phyloP scores from a whole-genome alignment of 2,113 vertebrate genomes.

The Ranitomeya variabilis region DNA sequence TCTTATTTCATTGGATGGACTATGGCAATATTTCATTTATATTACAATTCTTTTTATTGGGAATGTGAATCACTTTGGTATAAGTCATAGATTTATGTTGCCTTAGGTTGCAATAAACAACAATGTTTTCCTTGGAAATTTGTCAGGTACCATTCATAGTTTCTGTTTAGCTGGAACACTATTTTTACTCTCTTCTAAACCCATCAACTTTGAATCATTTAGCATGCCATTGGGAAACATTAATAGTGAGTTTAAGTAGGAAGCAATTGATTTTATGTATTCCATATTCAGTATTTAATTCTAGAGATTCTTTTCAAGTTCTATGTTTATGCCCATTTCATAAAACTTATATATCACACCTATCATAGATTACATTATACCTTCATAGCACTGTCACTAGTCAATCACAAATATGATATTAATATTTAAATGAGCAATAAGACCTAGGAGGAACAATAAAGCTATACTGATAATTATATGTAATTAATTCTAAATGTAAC shows the following conservation, averaged over 20 bases:
- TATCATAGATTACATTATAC: too few relatives aligned
- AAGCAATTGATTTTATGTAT: neutral
- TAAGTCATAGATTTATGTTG: slow-evolving; percentile 4
- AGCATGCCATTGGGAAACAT: slow-evolving; percentile 6
- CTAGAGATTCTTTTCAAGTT: neutral
- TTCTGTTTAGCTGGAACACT: neutral
- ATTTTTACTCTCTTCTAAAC: neutral
- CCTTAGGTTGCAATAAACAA: neutral
- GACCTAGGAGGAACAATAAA: too few relatives aligned
- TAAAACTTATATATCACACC: too few relatives aligned
- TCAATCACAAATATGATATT: too few relatives aligned
- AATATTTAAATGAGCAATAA: too few relatives aligned
- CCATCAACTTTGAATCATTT: neutral
- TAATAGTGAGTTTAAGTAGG: neutral
- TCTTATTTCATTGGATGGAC: neutral
- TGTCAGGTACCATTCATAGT: neutral
- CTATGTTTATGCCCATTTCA: too few relatives aligned
- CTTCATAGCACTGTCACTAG: too few relatives aligned
- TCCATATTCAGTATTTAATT: neutral
- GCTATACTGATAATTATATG: too few relatives aligned
- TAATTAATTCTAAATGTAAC: too few relatives aligned
- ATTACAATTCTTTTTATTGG: neutral
- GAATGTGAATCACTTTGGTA: neutral
- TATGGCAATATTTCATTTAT: neutral
- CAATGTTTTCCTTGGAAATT: slow-evolving; percentile 11